Evolutionary conservation across 2,888 invertebrate species (phyloP), one percentile per base, ranked within the genome.

Genomic region (Pedicia rivosa): DNA sequence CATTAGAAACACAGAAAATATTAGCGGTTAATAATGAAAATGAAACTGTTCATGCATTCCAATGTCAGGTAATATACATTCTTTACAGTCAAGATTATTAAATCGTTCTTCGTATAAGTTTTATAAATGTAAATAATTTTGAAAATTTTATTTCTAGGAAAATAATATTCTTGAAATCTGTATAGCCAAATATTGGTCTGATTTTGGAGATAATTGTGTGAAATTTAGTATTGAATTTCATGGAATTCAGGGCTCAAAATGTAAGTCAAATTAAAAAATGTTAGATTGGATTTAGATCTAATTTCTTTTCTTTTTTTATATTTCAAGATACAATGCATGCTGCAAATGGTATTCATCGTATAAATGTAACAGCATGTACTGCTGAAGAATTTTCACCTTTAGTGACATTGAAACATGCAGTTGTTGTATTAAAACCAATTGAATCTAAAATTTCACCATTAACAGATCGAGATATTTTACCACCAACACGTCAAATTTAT

Each of bases 171-270:
- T 95, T 40, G 95, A 97, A 63, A 63, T 95, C 28, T 87, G 80
- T 39, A 69, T 95, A 42, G 90, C 90, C 7, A 92, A 92, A 60
- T 92, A 88, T 70, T 95, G 94, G 94, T 84, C 91, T 8, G 88
- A 81, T 65, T 66, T 83, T 37, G 90, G 88, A 19, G 81, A 81
- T 29, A 70, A 80, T 37, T 61, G 58, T 28, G 56, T 90, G 15
- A 73, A 76, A 55, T 88, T 87, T 58, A 70, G 66, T 26, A 59
- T 95, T 30, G 74, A 78, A 50, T 88, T 95, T 62, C 76, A 77
- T 59, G 91, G 92, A 2, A 68, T 90, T 37, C 68, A 71, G n/a
- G n/a, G n/a, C n/a, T n/a, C n/a, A n/a, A n/a, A n/a, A n/a, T n/a
- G n/a, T n/a, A n/a, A n/a, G n/a, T n/a, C n/a, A n/a, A n/a, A n/a